A percentile compares a stretch with the other conserved stretches of the same genome.
These are phyloP conservation scores for Drosophila melanogaster DNA, from an alignment of 1,140 invertebrate genomes.

Conservation along the genomic window DNA sequence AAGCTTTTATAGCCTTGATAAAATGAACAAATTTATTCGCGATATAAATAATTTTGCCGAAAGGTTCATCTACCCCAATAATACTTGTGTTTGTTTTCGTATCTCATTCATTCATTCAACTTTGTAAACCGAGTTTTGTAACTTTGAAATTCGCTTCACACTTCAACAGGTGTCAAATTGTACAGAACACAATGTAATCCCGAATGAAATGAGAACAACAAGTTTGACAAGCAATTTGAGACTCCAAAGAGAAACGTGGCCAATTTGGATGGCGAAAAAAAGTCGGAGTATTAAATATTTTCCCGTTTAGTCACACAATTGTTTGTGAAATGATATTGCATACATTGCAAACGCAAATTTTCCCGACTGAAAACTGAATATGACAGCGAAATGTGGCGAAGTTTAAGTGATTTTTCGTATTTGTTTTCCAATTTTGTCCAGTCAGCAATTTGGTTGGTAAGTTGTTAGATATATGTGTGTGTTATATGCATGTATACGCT, in stretches of 20 bases:
- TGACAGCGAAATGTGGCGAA: conserved; percentile 40
- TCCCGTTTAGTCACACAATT: conserved; percentile 8
- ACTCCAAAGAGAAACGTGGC: conserved; percentile 5
- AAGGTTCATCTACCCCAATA: conserved; percentile 7
- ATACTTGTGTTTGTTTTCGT: conserved; percentile 11
- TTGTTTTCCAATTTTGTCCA: conserved; percentile 49
- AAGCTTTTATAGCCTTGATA: too few relatives aligned
- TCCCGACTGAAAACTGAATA: conserved; percentile 11
- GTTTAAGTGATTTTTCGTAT: conserved; percentile 18
- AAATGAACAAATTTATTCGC: not conserved
- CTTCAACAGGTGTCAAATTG: conserved; percentile 40
- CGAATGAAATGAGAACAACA: conserved; percentile 17
- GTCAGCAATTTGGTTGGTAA: conserved; percentile 55
- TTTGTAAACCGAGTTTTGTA: conserved; percentile 31
- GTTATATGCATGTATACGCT: conserved; percentile 5
- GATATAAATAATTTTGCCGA: not conserved
- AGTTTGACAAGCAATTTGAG: conserved; percentile 20
- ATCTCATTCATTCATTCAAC: conserved; percentile 29
- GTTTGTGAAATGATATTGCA: conserved; percentile 26
- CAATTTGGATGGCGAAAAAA: not conserved
- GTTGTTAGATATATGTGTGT: conserved; percentile 38
- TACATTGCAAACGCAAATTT: conserved; percentile 15
- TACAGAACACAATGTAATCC: conserved; percentile 11
- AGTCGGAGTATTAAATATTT: conserved; percentile 11
- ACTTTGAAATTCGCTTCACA: conserved; percentile 11